These are phyloP conservation scores for Ameiurus melas DNA, from an alignment of 2,113 vertebrate species.

Conservation along the genomic window DNA sequence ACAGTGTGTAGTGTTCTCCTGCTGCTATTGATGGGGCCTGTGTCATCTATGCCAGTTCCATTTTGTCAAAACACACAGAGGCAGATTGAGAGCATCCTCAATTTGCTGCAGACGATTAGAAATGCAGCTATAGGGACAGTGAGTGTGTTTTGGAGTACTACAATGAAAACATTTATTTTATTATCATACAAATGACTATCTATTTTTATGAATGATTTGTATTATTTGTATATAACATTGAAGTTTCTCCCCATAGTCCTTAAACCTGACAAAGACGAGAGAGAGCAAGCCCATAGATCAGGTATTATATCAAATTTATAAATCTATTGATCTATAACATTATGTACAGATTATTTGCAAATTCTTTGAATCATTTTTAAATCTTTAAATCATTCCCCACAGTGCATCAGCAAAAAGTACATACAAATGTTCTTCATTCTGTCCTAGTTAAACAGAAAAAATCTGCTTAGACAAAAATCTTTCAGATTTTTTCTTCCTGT, in stretches of 20 bases:
- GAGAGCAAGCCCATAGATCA: not conserved
- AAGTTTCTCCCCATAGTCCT: not conserved
- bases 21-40: not conserved
- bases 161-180: not conserved
- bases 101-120: not conserved
- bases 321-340: conserved; percentile 4
- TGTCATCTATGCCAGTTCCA: not conserved
- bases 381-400: not conserved
- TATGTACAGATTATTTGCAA: not conserved
- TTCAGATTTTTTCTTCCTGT: not conserved
- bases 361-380: not conserved
- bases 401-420: not conserved
- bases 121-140: not conserved
- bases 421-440: not conserved
- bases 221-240: not conserved
- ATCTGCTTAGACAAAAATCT: not conserved
- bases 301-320: not conserved
- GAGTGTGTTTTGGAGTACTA: conserved; percentile 1
- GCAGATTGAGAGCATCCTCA: conserved; percentile 24
- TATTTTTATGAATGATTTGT: not conserved
- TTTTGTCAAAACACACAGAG: conserved; percentile 24
- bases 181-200: not conserved
- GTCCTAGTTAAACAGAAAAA: not conserved
- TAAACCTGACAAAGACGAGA: not conserved
- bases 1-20: not conserved